Conservation (phyloP, 2,888 invertebrate genomes). For the Embidobia sp. region DNA sequence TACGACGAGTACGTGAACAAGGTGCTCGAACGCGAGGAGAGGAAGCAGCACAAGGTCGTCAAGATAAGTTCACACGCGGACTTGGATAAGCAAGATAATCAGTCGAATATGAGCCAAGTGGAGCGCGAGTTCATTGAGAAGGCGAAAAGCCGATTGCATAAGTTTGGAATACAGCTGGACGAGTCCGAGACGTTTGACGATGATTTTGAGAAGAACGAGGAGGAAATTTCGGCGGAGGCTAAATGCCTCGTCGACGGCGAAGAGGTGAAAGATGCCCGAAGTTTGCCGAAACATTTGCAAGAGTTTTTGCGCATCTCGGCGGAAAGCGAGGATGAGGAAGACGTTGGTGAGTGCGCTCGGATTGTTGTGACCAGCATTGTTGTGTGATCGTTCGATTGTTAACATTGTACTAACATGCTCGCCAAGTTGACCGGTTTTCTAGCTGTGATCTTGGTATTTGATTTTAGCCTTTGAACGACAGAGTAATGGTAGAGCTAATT, state of each 20-base stretch:
- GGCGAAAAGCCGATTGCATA: conserved; percentile 88
- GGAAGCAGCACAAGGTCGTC: conserved; percentile 90
- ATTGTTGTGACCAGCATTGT: conserved; percentile 48
- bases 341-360: conserved; percentile 83
- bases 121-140: conserved; percentile 90
- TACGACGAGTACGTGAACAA: conserved; percentile 91
- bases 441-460: conserved; percentile 31
- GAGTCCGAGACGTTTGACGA: conserved; percentile 60
- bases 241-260: conserved; percentile 86
- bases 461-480: conserved; percentile 12
- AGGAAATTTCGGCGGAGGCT: conserved; percentile 80
- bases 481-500: conserved; percentile 17
- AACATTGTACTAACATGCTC: conserved; percentile 45
- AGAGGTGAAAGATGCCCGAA: conserved; percentile 84
- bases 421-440: conserved; percentile 22
- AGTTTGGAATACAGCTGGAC: conserved; percentile 86
- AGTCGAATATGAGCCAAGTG: conserved; percentile 82
- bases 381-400: conserved; percentile 45
- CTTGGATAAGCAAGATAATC: conserved; percentile 63
- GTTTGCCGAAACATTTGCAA: conserved; percentile 89
- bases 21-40: conserved; percentile 89
- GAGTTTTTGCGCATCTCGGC: conserved; percentile 88
- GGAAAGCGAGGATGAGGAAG: conserved; percentile 80
- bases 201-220: conserved; percentile 78
- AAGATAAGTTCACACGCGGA: conserved; percentile 86